A percentile compares a stretch with the other conserved stretches of the same genome.
phyloP scores from a whole-genome alignment of 2,113 vertebrate species.

The Solenodon paradoxus region DNA sequence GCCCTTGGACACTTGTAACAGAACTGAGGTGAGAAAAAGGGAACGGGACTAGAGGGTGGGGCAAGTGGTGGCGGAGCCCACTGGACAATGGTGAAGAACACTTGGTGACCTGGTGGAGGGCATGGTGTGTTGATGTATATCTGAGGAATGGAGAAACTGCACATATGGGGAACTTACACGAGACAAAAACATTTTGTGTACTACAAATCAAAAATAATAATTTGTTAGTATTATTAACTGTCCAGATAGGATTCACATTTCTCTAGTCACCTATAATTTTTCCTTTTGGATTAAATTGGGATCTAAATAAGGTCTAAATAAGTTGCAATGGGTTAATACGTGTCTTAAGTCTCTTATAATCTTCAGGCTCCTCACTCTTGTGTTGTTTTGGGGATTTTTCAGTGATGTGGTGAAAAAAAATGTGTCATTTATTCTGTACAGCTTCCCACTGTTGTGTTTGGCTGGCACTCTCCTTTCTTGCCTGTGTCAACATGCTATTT shows the following conservation, averaged over 20 bases:
- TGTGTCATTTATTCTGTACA: neutral
- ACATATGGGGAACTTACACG: no score
- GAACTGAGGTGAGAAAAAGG: no score
- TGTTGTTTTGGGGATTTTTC: neutral
- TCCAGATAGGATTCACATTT: neutral
- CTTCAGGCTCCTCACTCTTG: neutral
- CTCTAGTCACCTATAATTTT: neutral
- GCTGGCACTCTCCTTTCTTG: fast-evolving
- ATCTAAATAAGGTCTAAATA: neutral
- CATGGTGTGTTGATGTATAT: no score
- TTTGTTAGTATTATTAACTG: neutral
- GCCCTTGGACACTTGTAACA: no score
- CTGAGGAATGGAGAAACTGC: no score
- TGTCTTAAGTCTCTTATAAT: neutral
- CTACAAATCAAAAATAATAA: neutral
- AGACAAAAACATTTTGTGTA: no score
- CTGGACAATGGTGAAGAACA: no score
- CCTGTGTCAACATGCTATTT: neutral
- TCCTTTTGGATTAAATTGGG: neutral
- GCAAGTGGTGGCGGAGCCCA: no score
- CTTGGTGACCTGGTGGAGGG: no score
- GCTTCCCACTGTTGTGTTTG: neutral
- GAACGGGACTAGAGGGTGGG: no score
- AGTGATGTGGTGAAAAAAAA: neutral
- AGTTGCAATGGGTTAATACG: neutral